Evolutionary conservation across 2,113 vertebrate species (phyloP).

Genomic region (Manacus vitellinus): DNA sequence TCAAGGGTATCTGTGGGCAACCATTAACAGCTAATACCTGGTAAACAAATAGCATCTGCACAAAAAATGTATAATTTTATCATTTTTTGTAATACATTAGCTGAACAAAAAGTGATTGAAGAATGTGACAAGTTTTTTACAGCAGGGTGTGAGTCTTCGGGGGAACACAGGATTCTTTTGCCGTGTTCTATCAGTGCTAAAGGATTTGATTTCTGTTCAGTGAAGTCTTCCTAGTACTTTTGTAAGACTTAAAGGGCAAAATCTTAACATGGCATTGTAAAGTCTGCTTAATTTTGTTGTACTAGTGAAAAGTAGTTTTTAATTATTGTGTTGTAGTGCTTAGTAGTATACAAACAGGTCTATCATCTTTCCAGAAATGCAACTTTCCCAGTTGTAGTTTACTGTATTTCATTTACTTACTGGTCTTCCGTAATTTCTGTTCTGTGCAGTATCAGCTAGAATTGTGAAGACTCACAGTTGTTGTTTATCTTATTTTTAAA

Average conservation of each 20-base stretch:
- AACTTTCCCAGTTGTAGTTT: not conserved
- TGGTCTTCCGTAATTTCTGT: not conserved
- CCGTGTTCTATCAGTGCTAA: not conserved
- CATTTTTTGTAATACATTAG: not conserved
- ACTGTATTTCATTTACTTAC: not conserved
- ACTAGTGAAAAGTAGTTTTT: slow-evolving; percentile 6
- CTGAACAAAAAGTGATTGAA: not conserved
- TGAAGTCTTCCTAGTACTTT: slow-evolving; percentile 5
- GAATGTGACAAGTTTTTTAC: not conserved
- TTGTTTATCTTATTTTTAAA: not conserved
- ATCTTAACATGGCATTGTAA: not conserved
- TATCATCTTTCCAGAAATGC: not conserved
- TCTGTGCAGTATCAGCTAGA: not conserved
- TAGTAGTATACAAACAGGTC: not conserved
- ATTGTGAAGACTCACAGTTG: not conserved
- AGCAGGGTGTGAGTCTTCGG: not conserved
- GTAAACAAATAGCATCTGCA: not conserved
- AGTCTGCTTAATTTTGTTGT: not conserved
- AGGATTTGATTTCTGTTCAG: not conserved
- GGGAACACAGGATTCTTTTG: not conserved
- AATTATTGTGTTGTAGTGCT: not conserved
- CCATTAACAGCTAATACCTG: not conserved
- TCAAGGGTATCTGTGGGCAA: not conserved
- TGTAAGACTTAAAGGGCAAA: not conserved
- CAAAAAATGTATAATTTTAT: not conserved